Evolutionary conservation across 1,140 invertebrate species (phyloP), one percentile per base, ranked within the genome.

Genomic region (Drosophila virilis): DNA sequence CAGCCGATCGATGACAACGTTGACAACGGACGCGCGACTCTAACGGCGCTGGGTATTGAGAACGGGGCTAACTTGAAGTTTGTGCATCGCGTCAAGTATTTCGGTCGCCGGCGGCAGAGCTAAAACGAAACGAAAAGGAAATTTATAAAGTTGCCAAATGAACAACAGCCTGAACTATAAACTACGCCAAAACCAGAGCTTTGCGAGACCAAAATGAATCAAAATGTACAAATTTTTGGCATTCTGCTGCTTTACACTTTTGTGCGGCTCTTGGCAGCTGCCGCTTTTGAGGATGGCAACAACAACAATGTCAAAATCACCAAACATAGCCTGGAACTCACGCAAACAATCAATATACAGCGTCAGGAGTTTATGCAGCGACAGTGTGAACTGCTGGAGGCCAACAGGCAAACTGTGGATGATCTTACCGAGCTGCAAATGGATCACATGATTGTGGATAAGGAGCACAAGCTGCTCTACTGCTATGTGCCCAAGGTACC

Each of bases 401-500:
- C 91, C 46, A 82, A 74, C 38, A 81, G 15, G 6, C 76, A 75
- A 43, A 65, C 83, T 2, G 48, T 94, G 6, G 92, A 93, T 45
- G 92, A 94, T 68, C 74, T 94, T 40, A 94, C 93, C 50, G 92
- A 93, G 9, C 93, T 92, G 62, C 93, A 94, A 70, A 94, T 96
- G 77, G 94, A 95, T 78, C 96, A 97, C 91, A 94, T 97, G 91
- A 93, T 97, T 64, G 95, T 97, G 13, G 96, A 98, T 90, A 95
- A 96, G 79, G 94, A 95, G 54, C 96, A 97, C 80, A 96, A 96
- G 84, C 92, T 98, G 3, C 93, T 98, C 0, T 98, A 98, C 90
- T 98, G 98, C 91, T 98, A 98, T 92, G 97, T 98, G 54, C 97
- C 98, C 59, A 98, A 98, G 94, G 96, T 97, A 93, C 13, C 9